Evolutionary conservation across 37 sponge, comb jelly and placozoan species (phyloP).

Genomic region (Oopsacas minuta): DNA sequence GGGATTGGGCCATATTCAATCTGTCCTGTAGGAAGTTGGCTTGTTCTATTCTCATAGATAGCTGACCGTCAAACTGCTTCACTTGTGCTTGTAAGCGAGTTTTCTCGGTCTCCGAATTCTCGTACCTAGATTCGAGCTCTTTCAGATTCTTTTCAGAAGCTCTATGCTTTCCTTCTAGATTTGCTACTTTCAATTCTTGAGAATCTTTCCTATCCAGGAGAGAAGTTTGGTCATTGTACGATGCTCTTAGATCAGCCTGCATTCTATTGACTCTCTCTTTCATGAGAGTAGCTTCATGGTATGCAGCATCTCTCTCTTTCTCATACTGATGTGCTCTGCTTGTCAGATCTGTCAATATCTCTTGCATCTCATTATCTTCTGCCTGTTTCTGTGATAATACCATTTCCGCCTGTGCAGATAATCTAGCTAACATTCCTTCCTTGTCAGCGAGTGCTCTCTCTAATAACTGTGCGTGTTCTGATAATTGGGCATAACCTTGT

Average conservation of each 20-base stretch:
- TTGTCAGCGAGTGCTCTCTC: neutral
- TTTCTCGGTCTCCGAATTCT: neutral
- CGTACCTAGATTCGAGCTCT: neutral
- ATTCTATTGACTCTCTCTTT: neutral
- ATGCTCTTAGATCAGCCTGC: neutral
- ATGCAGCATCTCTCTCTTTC: neutral
- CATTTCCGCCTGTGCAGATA: neutral
- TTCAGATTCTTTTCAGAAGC: neutral
- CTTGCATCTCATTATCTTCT: neutral
- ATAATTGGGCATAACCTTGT: neutral
- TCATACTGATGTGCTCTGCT: neutral
- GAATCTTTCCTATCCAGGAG: neutral
- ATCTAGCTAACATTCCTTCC: neutral
- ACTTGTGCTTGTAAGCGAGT: neutral
- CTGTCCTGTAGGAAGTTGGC: conserved; percentile 4
- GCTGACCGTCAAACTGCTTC: neutral
- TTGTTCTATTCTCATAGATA: neutral
- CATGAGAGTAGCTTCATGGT: neutral
- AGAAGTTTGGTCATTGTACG: neutral
- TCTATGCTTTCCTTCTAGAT: neutral
- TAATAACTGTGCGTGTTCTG: neutral
- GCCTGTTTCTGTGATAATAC: neutral
- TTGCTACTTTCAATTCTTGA: neutral
- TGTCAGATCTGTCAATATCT: neutral
- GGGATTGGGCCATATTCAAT: conserved; percentile 15